phyloP scores from a whole-genome alignment of 2,113 vertebrate genomes.

The Seriola dumerili region DNA sequence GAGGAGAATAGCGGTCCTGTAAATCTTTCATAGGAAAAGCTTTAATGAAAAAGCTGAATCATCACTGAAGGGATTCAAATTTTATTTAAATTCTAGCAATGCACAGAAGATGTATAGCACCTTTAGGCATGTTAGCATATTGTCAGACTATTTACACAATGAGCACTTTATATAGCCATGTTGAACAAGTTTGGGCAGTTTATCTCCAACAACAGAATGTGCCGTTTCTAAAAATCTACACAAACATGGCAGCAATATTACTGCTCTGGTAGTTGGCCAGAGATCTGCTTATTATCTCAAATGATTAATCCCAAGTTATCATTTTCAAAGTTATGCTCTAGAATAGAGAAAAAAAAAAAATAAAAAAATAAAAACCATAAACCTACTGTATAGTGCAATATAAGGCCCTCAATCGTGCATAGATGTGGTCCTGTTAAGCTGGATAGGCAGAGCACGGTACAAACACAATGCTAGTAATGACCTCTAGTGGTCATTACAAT shows the following conservation, averaged over 20 bases:
- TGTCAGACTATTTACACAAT: not conserved
- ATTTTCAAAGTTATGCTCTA: not conserved
- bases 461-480: slow-evolving; percentile 25
- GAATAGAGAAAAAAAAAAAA: not conserved
- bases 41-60: slow-evolving; percentile 8
- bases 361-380: not conserved
- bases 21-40: not conserved
- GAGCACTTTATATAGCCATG: not conserved
- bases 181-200: not conserved
- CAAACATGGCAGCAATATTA: not conserved
- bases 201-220: not conserved
- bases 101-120: not conserved
- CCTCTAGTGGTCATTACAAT: slow-evolving; percentile 60
- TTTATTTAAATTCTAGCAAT: not conserved
- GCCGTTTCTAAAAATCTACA: not conserved
- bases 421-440: no score
- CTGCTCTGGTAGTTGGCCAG: not conserved
- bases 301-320: not conserved
- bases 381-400: not conserved
- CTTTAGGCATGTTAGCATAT: not conserved
- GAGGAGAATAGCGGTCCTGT: slow-evolving; percentile 12
- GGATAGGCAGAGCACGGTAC: not conserved
- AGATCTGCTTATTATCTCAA: not conserved
- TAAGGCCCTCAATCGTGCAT: not conserved
- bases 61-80: not conserved